Evolutionary conservation across 2,797 vertebrate genomes (phyloP).

Genomic region (Anisognathus igniventris): DNA sequence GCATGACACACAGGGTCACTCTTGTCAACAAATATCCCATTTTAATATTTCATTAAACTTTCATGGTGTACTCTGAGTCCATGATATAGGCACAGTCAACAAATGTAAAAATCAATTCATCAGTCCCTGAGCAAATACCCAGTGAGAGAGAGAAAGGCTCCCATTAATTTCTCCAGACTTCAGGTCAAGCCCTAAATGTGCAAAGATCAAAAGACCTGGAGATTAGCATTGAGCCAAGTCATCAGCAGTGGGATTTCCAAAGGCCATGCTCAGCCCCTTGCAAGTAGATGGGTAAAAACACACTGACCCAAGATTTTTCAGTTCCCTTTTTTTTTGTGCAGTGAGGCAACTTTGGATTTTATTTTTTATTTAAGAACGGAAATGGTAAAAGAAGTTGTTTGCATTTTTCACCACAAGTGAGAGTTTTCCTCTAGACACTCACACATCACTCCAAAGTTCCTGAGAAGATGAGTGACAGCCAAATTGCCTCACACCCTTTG

Average conservation of each 20-base stretch:
- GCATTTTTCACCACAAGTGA: neutral
- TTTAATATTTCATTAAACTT: slow-evolving; percentile 65
- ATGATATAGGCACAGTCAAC: slow-evolving; percentile 3
- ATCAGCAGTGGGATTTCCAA: slow-evolving; percentile 32
- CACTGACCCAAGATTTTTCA: neutral
- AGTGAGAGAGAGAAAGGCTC: slow-evolving; percentile 18
- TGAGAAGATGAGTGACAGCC: slow-evolving; percentile 49
- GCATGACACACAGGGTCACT: slow-evolving; percentile 53
- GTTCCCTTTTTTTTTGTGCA: no score
- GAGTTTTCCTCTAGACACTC: neutral
- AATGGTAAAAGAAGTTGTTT: neutral
- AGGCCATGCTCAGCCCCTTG: neutral
- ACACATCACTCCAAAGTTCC: neutral
- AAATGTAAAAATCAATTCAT: slow-evolving; percentile 54
- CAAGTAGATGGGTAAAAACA: neutral
- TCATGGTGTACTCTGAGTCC: slow-evolving; percentile 25
- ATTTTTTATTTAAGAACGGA: neutral
- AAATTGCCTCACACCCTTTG: neutral
- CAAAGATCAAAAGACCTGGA: slow-evolving; percentile 47
- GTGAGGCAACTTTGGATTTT: neutral
- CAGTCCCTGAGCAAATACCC: slow-evolving; percentile 41
- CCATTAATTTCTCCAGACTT: slow-evolving; percentile 43
- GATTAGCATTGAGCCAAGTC: slow-evolving; percentile 27
- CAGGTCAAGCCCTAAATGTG: slow-evolving; percentile 47
- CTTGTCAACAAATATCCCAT: slow-evolving; percentile 42